Evolutionary conservation across 2,888 invertebrate genomes (phyloP).

Genomic region (Zaprionus bogoriensis): DNA sequence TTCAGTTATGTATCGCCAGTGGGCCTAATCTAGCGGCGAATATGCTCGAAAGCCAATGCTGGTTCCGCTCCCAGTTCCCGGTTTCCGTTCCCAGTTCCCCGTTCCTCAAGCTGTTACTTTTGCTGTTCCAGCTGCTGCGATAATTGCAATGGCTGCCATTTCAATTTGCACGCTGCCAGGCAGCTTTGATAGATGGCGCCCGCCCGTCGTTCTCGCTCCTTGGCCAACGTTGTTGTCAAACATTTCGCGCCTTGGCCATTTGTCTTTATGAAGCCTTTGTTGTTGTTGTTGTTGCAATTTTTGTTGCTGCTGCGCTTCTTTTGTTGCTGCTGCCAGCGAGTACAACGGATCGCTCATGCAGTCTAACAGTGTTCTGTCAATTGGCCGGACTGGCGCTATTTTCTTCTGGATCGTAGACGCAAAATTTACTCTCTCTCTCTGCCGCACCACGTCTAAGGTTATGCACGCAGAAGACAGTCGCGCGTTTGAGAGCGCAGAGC

Average conservation of each 20-base stretch:
- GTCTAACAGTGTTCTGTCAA: neutral
- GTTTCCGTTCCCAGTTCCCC: neutral
- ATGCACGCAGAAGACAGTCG: too few species aligned
- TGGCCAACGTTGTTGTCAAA: conserved; percentile 64
- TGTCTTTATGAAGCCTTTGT: conserved; percentile 48
- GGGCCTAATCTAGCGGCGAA: conserved; percentile 66
- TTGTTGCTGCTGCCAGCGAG: neutral
- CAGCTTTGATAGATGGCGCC: conserved; percentile 69
- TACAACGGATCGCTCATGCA: neutral
- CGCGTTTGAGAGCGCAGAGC: too few species aligned
- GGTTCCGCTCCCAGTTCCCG: conserved; percentile 2
- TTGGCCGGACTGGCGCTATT: too few species aligned
- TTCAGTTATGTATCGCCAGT: conserved; percentile 68
- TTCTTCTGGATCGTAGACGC: too few species aligned
- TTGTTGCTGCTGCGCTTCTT: neutral
- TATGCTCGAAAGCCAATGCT: conserved; percentile 32
- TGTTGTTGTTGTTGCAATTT: conserved; percentile 2
- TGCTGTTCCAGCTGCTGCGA: conserved; percentile 30
- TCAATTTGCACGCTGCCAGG: conserved; percentile 66
- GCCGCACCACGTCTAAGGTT: too few species aligned
- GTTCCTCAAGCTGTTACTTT: neutral
- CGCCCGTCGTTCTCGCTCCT: conserved; percentile 17
- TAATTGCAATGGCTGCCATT: conserved; percentile 70
- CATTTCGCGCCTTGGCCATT: conserved; percentile 73
- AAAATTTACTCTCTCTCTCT: too few species aligned